These are phyloP conservation scores for Neocrepidodera transversa DNA, from an alignment of 2,888 invertebrate species.

Conservation along the genomic window DNA sequence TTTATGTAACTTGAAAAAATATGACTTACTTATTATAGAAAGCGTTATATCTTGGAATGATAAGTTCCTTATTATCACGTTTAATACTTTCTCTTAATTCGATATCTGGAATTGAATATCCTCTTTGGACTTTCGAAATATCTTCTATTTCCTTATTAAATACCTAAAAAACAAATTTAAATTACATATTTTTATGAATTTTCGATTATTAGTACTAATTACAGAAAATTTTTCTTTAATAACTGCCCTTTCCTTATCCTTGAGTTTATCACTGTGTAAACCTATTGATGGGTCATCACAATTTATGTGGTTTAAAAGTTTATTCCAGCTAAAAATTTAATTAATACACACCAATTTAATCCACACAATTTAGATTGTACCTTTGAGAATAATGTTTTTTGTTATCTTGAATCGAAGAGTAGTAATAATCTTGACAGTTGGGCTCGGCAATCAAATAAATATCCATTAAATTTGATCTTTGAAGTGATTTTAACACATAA, in stretches of 20 bases:
- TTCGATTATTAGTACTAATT: too few relatives aligned
- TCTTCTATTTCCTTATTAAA: slow-evolving; percentile 98
- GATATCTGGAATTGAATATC: slow-evolving; percentile 92
- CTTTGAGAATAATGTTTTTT: slow-evolving; percentile 76
- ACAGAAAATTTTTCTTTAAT: slow-evolving; percentile 91
- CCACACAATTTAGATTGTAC: slow-evolving; percentile 52
- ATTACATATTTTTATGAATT: too few relatives aligned
- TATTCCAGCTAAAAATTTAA: slow-evolving; percentile 79
- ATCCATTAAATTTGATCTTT: slow-evolving; percentile 83
- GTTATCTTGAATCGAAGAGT: slow-evolving; percentile 85
- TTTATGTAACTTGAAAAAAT: neutral
- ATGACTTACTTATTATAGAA: slow-evolving; percentile 74
- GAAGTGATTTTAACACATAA: slow-evolving; percentile 91
- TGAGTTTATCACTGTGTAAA: slow-evolving; percentile 70
- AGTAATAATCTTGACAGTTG: slow-evolving; percentile 85
- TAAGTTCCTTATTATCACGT: slow-evolving; percentile 86
- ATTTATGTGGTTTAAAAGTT: slow-evolving; percentile 77
- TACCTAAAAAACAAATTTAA: slow-evolving; percentile 76
- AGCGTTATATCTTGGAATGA: slow-evolving; percentile 84
- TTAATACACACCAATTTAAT: neutral
- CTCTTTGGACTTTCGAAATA: slow-evolving; percentile 80
- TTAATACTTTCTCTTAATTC: slow-evolving; percentile 88
- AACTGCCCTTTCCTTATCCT: slow-evolving; percentile 84
- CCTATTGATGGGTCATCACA: slow-evolving; percentile 72
- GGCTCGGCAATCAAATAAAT: slow-evolving; percentile 83